phyloP scores from a whole-genome alignment of 2,888 invertebrate species.

The Pilophorus perplexus region DNA sequence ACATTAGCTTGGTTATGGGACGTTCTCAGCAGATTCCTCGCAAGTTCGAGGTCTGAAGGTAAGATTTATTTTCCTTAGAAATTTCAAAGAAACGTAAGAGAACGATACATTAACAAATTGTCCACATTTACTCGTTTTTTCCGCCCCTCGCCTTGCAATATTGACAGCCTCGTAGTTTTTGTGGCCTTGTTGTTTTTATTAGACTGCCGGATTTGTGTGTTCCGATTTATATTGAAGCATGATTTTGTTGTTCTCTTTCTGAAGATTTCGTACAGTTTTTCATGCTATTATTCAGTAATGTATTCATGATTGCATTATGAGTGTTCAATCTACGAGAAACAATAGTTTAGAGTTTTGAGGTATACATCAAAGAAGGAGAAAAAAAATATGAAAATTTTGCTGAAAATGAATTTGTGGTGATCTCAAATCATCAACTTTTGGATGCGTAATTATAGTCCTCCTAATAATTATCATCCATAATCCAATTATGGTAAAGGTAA shows the following conservation, averaged over 20 bases:
- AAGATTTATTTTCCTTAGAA: slow-evolving; percentile 24
- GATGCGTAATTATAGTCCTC: too few species aligned
- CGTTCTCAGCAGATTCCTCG: slow-evolving; percentile 11
- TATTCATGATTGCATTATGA: too few species aligned
- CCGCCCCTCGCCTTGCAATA: background rate
- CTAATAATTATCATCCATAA: too few species aligned
- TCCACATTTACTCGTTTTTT: background rate
- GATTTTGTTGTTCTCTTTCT: slow-evolving; percentile 7
- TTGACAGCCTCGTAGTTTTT: background rate
- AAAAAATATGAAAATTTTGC: too few species aligned
- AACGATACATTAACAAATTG: background rate
- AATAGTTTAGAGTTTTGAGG: too few species aligned
- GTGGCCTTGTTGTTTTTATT: slow-evolving; percentile 7
- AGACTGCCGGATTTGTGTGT: slow-evolving; percentile 7
- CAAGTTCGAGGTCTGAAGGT: slow-evolving; percentile 23
- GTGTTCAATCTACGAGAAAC: too few species aligned
- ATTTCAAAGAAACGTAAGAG: background rate
- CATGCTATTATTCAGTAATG: too few species aligned
- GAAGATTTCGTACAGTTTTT: background rate
- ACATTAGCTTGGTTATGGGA: slow-evolving; percentile 29
- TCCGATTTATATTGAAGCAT: slow-evolving; percentile 4
- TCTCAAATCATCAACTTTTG: too few species aligned
- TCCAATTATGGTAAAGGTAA: too few species aligned
- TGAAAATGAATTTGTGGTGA: too few species aligned
- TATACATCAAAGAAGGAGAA: too few species aligned